These are phyloP conservation scores for Ostrea denselamellosa DNA, from an alignment of 1,140 invertebrate species.

Conservation along the genomic window DNA sequence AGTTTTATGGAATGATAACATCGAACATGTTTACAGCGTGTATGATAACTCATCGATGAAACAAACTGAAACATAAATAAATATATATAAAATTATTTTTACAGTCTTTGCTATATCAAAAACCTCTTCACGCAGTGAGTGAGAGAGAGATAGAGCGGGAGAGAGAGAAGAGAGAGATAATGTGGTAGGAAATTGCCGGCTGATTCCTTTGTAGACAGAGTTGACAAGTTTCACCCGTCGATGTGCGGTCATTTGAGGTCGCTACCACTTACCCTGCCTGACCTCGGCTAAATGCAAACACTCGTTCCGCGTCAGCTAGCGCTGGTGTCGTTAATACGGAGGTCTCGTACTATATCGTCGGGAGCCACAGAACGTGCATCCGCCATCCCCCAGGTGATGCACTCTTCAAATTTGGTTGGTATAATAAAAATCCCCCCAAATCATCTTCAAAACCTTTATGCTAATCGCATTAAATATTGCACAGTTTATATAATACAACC, in stretches of 20 bases:
- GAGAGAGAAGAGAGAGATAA: conserved; percentile 13
- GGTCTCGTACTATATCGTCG: not conserved
- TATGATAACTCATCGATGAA: too few species aligned
- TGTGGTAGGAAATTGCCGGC: conserved; percentile 18
- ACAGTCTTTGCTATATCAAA: too few species aligned
- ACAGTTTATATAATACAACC: too few species aligned
- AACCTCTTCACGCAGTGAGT: too few species aligned
- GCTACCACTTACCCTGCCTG: conserved; percentile 1
- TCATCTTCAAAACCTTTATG: too few species aligned
- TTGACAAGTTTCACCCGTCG: conserved; percentile 28
- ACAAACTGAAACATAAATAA: too few species aligned
- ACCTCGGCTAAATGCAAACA: conserved; percentile 36
- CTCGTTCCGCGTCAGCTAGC: conserved; percentile 16
- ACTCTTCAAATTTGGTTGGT: not conserved
- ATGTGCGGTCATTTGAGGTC: conserved; percentile 26
- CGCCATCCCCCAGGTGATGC: conserved; percentile 8
- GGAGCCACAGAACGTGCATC: not conserved
- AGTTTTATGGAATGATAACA: too few species aligned
- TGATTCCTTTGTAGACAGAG: not conserved
- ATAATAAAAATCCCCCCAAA: too few species aligned
- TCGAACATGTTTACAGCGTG: too few species aligned
- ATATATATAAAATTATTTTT: too few species aligned
- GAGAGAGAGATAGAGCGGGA: not conserved
- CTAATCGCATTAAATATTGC: too few species aligned
- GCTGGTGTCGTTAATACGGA: conserved; percentile 4